A percentile compares a stretch with the other conserved stretches of the same genome.
Conservation (phyloP, 2,797 vertebrate genomes). For the Enteromius unitaeniatus region DNA sequence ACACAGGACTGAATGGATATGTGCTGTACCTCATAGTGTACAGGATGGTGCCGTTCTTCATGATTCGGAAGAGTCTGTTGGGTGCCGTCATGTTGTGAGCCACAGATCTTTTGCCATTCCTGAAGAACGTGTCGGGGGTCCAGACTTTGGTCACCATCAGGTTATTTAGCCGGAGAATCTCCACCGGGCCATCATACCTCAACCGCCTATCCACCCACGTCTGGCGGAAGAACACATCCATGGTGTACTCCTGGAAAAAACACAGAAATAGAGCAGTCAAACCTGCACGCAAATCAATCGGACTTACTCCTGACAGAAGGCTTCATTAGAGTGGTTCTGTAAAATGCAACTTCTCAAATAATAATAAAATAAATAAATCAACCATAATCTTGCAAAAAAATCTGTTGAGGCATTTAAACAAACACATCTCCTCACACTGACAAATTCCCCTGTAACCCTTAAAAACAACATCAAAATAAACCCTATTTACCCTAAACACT, state of each 20-base stretch:
- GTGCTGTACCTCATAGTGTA: slow-evolving; percentile 94
- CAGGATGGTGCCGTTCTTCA: slow-evolving; percentile 98
- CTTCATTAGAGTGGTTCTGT: neutral
- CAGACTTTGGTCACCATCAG: slow-evolving; percentile 99
- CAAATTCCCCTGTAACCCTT: neutral
- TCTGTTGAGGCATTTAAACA: neutral
- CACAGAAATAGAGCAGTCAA: neutral
- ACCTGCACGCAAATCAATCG: neutral
- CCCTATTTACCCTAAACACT: neutral
- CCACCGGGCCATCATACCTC: slow-evolving; percentile 92
- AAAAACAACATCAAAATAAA: neutral
- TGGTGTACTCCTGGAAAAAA: slow-evolving; percentile 91
- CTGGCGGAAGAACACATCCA: slow-evolving; percentile 99
- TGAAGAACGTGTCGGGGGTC: slow-evolving; percentile 99
- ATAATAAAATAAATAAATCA: neutral
- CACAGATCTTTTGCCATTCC: slow-evolving; percentile 97
- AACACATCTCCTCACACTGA: neutral
- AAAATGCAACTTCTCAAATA: neutral
- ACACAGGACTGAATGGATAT: neutral
- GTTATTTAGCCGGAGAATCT: slow-evolving; percentile 97
- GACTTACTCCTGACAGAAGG: neutral
- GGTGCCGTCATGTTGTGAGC: slow-evolving; percentile 99
- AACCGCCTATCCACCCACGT: slow-evolving; percentile 96
- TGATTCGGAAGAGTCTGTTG: slow-evolving; percentile 98
- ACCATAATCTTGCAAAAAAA: neutral